Conservation (phyloP, 37 sponge, comb jelly and placozoan genomes). For the Eunapius fragilis region DNA sequence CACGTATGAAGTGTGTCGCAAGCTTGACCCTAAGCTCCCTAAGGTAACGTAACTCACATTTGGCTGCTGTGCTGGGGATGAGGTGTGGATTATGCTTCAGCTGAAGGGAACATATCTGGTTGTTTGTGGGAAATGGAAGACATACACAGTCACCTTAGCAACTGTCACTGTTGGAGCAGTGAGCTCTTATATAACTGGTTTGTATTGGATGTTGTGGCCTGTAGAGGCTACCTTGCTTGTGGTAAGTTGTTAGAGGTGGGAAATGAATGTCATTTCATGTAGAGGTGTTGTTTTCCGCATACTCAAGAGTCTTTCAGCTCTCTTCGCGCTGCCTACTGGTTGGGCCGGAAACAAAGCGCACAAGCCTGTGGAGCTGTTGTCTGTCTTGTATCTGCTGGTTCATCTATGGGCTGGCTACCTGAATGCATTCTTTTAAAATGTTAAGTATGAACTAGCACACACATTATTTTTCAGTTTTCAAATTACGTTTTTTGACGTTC, state of each 20-base stretch:
- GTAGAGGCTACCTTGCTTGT: constrained; percentile 50
- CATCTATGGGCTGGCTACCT: constrained; percentile 75
- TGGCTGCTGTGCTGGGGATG: no score
- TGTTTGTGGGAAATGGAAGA: constrained; percentile 72
- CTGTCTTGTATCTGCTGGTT: constrained; percentile 62
- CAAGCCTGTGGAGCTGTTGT: constrained; percentile 75
- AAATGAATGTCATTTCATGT: background rate
- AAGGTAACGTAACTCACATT: constrained; percentile 15
- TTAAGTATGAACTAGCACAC: no score
- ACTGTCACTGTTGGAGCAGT: constrained; percentile 60
- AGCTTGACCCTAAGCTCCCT: constrained; percentile 78
- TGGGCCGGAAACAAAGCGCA: constrained; percentile 53
- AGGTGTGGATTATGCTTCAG: constrained; percentile 10
- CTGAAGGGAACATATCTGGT: constrained; percentile 86
- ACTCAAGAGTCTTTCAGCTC: constrained; percentile 55
- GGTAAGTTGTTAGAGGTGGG: constrained; percentile 53
- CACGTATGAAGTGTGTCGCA: constrained; percentile 84
- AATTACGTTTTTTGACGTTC: no score
- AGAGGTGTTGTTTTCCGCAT: background rate
- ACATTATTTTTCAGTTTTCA: no score
- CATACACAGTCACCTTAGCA: constrained; percentile 36
- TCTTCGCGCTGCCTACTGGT: constrained; percentile 39
- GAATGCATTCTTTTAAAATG: constrained; percentile 20
- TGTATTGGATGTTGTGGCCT: constrained; percentile 73
- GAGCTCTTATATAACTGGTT: constrained; percentile 35